A percentile compares a stretch with the other conserved stretches of the same genome.
phyloP scores from a whole-genome alignment of 2,888 invertebrate species.

The Drosophila kokeensis region DNA sequence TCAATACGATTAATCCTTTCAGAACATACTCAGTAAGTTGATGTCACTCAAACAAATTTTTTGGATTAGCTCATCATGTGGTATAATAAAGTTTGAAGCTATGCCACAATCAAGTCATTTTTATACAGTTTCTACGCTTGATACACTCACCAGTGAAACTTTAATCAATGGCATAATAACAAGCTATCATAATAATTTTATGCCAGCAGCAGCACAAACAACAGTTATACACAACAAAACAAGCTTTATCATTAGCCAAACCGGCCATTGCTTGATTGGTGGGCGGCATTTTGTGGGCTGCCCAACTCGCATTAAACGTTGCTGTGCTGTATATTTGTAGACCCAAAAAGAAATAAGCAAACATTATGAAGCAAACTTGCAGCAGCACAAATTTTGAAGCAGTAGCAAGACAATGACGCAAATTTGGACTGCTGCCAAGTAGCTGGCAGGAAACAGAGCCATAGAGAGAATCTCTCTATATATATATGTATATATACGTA shows the following conservation, averaged over 20 bases:
- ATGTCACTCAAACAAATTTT: neutral
- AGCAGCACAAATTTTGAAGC: conserved; percentile 32
- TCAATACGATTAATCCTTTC: conserved; percentile 13
- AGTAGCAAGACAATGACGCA: conserved; percentile 43
- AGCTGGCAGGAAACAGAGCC: conserved; percentile 28
- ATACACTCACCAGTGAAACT: conserved; percentile 61
- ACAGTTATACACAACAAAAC: conserved; percentile 54
- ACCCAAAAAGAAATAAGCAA: conserved; percentile 65
- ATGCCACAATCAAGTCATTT: conserved; percentile 42
- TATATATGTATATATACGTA: neutral
- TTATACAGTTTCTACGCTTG: conserved; percentile 35
- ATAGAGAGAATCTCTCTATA: conserved; percentile 23
- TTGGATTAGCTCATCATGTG: conserved; percentile 4
- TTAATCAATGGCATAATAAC: conserved; percentile 63
- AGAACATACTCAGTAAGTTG: conserved; percentile 12
- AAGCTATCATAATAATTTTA: conserved; percentile 59
- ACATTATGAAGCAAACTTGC: conserved; percentile 75
- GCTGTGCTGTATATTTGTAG: conserved; percentile 59
- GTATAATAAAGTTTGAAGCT: conserved; percentile 29
- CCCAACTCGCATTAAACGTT: conserved; percentile 18
- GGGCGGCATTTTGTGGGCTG: conserved; percentile 34
- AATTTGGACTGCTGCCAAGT: conserved; percentile 69
- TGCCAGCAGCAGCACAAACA: conserved; percentile 40
- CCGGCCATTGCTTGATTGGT: conserved; percentile 65
- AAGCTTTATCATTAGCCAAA: conserved; percentile 76